Conservation (phyloP, 2,888 invertebrate species). For the Myathropa florea region DNA sequence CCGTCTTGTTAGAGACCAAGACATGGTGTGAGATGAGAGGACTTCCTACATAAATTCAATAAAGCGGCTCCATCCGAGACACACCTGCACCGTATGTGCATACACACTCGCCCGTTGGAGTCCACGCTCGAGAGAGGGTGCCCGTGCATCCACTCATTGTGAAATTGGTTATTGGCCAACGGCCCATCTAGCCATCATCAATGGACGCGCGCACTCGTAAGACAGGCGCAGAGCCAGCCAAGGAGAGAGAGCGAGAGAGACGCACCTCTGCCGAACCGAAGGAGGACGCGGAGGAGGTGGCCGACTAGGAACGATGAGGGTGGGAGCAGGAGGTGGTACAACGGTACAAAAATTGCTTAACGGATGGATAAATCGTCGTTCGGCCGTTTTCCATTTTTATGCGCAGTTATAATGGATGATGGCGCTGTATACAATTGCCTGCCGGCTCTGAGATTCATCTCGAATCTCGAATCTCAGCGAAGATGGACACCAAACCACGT, state of each 20-base stretch:
- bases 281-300: neutral
- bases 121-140: constrained; percentile 20
- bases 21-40: constrained; percentile 62
- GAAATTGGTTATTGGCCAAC: constrained; percentile 64
- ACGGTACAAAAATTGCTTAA: constrained; percentile 71
- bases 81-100: constrained; percentile 65
- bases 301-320: neutral
- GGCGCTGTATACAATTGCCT: constrained; percentile 69
- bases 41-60: constrained; percentile 71
- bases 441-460: constrained; percentile 59
- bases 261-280: neutral
- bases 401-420: constrained; percentile 71
- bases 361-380: constrained; percentile 71
- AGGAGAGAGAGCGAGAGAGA: neutral
- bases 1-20: constrained; percentile 36
- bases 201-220: constrained; percentile 35
- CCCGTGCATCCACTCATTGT: constrained; percentile 17
- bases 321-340: constrained; percentile 9
- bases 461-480: constrained; percentile 10
- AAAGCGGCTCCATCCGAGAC: constrained; percentile 50
- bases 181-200: constrained; percentile 53
- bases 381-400: constrained; percentile 70
- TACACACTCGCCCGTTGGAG: constrained; percentile 12
- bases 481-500: constrained; percentile 44
- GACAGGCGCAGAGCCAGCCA: neutral